Evolutionary conservation across 2,888 invertebrate species (phyloP).

Genomic region (Ligdia adustata): DNA sequence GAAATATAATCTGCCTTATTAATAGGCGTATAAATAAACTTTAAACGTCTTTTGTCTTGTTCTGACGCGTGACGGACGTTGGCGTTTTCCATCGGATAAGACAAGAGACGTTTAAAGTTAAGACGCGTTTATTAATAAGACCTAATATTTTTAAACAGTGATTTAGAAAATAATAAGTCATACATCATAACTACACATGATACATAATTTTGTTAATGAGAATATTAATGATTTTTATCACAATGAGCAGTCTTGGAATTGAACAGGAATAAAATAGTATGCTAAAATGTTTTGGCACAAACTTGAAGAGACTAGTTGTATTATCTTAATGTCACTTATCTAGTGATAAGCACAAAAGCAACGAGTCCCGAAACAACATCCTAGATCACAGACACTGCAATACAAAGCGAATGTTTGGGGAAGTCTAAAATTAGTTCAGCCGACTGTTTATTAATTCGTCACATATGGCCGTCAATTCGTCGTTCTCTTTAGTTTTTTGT

Average conservation of each 20-base stretch:
- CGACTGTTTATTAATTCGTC: constrained; percentile 93
- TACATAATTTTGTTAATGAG: too few species aligned
- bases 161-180: too few species aligned
- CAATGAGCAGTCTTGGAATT: constrained; percentile 68
- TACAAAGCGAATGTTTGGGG: constrained; percentile 48
- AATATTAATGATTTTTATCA: constrained; percentile 57
- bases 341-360: constrained; percentile 66
- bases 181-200: too few species aligned
- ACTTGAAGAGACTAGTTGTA: constrained; percentile 45
- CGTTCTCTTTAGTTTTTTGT: constrained; percentile 95
- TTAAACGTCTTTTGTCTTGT: too few species aligned
- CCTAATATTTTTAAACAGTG: too few species aligned
- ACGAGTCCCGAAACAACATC: constrained; percentile 50
- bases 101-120: too few species aligned
- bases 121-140: too few species aligned
- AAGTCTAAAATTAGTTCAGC: constrained; percentile 56
- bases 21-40: background rate
- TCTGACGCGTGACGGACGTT: too few species aligned
- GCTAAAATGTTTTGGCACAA: constrained; percentile 66
- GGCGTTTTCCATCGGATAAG: too few species aligned
- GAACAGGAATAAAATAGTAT: constrained; percentile 49
- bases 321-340: constrained; percentile 67
- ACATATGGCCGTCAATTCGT: constrained; percentile 94
- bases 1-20: background rate
- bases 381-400: constrained; percentile 52